Evolutionary conservation across 2,888 invertebrate species (phyloP).

Genomic region (Lithophane socia): DNA sequence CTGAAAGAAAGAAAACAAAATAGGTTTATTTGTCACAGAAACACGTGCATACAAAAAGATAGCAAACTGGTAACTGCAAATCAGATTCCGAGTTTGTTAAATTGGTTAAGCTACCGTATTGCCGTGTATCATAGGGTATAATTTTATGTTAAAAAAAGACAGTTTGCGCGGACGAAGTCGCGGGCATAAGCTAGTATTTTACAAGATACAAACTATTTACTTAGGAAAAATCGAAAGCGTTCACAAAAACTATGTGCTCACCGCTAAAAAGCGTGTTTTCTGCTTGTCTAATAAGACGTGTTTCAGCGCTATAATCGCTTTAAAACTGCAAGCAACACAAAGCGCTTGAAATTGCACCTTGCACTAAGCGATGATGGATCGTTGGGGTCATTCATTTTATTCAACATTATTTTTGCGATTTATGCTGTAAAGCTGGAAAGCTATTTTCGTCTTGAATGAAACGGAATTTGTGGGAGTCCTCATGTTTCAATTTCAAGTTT

Average conservation of each 20-base stretch:
- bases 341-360: slow-evolving; percentile 18
- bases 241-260: background rate
- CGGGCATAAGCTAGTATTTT: no score
- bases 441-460: background rate
- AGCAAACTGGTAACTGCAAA: no score
- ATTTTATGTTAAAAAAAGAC: no score
- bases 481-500: background rate
- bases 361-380: slow-evolving; percentile 32
- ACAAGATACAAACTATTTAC: background rate
- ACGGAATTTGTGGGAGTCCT: background rate
- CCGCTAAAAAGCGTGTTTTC: slow-evolving; percentile 8
- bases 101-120: no score
- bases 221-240: background rate
- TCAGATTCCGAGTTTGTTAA: no score
- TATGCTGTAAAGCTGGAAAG: background rate
- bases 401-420: background rate
- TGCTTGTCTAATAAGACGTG: slow-evolving; percentile 3
- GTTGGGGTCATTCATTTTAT: slow-evolving; percentile 1
- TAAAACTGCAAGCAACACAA: slow-evolving; percentile 23
- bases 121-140: no score
- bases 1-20: no score
- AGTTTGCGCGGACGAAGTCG: no score
- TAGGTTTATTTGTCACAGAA: no score
- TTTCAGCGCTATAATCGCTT: slow-evolving; percentile 21
- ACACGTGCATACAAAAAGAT: no score